These are phyloP conservation scores for Taenaris catops DNA, from an alignment of 2,888 invertebrate species.

Conservation along the genomic window DNA sequence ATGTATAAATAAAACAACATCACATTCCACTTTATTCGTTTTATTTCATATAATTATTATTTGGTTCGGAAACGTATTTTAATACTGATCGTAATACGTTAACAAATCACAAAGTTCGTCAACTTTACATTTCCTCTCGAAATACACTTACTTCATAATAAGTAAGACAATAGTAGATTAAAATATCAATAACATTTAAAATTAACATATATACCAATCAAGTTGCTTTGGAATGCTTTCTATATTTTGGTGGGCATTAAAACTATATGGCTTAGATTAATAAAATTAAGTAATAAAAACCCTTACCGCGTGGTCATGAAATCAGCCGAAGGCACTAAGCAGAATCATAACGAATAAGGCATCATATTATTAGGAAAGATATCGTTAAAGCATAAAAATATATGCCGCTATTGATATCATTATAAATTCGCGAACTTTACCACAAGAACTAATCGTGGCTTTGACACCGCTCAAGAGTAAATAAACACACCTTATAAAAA, in stretches of 20 bases:
- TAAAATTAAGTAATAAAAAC: constrained; percentile 1
- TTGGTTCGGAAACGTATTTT: constrained; percentile 57
- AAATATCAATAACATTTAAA: constrained; percentile 2
- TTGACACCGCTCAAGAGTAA: too few species aligned
- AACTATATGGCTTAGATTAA: not conserved
- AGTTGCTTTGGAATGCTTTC: constrained; percentile 22
- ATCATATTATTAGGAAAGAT: too few species aligned
- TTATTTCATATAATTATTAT: constrained; percentile 34
- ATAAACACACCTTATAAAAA: too few species aligned
- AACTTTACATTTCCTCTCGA: constrained; percentile 22
- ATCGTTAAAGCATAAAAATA: too few species aligned
- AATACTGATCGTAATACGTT: constrained; percentile 44
- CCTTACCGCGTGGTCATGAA: too few species aligned
- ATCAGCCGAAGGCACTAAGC: too few species aligned
- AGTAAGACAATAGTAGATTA: constrained; percentile 2
- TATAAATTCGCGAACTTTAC: too few species aligned
- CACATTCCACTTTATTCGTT: constrained; percentile 21
- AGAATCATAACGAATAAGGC: too few species aligned
- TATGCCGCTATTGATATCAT: too few species aligned
- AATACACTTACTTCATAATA: constrained; percentile 10
- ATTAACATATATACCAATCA: constrained; percentile 3
- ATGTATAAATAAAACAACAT: constrained; percentile 16
- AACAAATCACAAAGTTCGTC: constrained; percentile 21
- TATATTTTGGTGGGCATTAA: constrained; percentile 17
- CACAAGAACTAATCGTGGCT: too few species aligned